Conservation (phyloP, 2,797 vertebrate genomes). For the Lindbergichthys nudifrons region DNA sequence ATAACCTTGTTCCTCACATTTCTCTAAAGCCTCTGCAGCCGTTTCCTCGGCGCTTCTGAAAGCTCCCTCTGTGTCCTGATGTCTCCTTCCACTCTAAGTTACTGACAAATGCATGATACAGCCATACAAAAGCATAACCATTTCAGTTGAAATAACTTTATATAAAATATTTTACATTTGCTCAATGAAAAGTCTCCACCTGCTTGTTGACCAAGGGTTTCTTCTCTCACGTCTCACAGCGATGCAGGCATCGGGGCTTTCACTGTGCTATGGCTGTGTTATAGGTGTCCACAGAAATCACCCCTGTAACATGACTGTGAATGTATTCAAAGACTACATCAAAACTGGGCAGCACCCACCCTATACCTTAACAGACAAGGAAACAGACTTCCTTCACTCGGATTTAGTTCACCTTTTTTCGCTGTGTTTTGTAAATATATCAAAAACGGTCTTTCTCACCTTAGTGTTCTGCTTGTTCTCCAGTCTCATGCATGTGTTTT, state of each 20-base stretch:
- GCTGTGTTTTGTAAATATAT: slow-evolving; percentile 52
- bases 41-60: slow-evolving; percentile 51
- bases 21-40: slow-evolving; percentile 59
- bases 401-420: slow-evolving; percentile 57
- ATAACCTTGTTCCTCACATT: slow-evolving; percentile 76
- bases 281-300: neutral
- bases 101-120: neutral
- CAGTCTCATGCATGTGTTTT: slow-evolving; percentile 47
- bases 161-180: neutral
- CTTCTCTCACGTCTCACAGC: neutral
- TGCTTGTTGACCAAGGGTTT: neutral
- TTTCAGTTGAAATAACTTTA: neutral
- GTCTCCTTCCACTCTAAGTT: slow-evolving; percentile 14
- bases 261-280: too few relatives aligned
- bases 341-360: slow-evolving; percentile 21
- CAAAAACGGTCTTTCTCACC: slow-evolving; percentile 35
- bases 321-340: slow-evolving; percentile 12
- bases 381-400: slow-evolving; percentile 48
- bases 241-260: too few relatives aligned
- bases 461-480: slow-evolving; percentile 32
- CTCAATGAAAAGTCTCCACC: neutral
- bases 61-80: slow-evolving; percentile 9
- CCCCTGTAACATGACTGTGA: slow-evolving; percentile 1
- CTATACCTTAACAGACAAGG: slow-evolving; percentile 8
- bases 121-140: neutral